Base-by-base conservation (phyloP, 2,888 invertebrate species). In the Oithona nana region DNA sequence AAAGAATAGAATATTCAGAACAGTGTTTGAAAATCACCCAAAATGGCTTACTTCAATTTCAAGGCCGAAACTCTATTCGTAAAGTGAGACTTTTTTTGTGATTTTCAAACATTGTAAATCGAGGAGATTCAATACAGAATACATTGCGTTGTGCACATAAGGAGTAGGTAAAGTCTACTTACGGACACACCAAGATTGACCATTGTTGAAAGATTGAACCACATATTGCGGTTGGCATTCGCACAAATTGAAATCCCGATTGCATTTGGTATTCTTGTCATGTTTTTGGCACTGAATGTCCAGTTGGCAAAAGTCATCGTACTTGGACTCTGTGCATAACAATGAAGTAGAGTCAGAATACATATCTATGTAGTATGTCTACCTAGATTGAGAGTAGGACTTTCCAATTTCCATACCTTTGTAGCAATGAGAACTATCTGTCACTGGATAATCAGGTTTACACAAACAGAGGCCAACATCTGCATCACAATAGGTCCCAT, bases 401-500 rank as follows among this genome's bases (percentile, higher is more conserved):
- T 24, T 24, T 24, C 26, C 2, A 11, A 51, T 13, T 51, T 16
- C 22, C 6, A 54, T 24, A 54, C 54, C 54, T 54, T 28, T 30
- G 31, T 31, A 57, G 48, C 57, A 57, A 30, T 57, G 20, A 26
- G 6, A 8, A 20, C 30, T 31, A 28, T 57, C 57, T 57, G 57
- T 31, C 30, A 57, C 48, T 1, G 31, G 22, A 31, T 30, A 39
- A 30, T 57, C 57, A 2, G 57, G 31, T 29, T 39, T 30, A 26
- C 57, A 57, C 4, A 28, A 1, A 30, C 57, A 57, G 22, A 57
- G 39, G 8, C 31, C 20, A 2, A 20, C n/a, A 1, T 31, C 24
- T 57, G 20, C 22, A 30, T 57, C 48, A 28, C 57, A 57, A 57
- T 57, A 57, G 31, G 57, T 22, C 20, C 57, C 57, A 11, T 57